Percentiles rank a stretch among this genome's conserved stretches.
Evolutionary conservation across 2,113 vertebrate genomes (phyloP).

Genomic region (Verasper variegatus): DNA sequence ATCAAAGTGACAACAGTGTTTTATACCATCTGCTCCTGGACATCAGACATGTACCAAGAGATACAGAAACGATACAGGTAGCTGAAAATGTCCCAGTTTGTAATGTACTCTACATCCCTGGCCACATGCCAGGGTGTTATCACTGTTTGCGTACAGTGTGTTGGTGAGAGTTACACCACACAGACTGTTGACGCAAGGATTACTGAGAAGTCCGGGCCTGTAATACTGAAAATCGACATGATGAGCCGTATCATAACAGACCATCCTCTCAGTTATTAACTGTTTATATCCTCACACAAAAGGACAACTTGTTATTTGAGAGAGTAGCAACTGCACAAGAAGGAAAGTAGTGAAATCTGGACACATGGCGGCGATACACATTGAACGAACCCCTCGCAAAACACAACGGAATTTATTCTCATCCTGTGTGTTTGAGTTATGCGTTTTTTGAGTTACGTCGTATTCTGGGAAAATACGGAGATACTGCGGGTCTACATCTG

Average conservation of each 20-base stretch:
- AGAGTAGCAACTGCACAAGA: slow-evolving; percentile 10
- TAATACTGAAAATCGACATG: slow-evolving; percentile 27
- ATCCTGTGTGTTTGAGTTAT: slow-evolving; percentile 14
- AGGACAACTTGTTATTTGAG: slow-evolving; percentile 1
- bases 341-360: slow-evolving; percentile 22
- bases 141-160: slow-evolving; percentile 14
- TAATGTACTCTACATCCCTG: background rate
- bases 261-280: slow-evolving; percentile 6
- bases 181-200: slow-evolving; percentile 5
- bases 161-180: slow-evolving; percentile 1
- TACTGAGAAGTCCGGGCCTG: slow-evolving; percentile 15
- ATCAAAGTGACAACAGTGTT: background rate
- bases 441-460: slow-evolving; percentile 38
- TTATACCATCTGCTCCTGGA: slow-evolving; percentile 1
- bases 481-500: slow-evolving; percentile 60
- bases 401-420: slow-evolving; percentile 10
- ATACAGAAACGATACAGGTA: background rate
- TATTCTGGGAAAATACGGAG: slow-evolving; percentile 44
- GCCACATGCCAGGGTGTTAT: background rate
- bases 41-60: background rate
- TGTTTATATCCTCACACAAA: slow-evolving; percentile 24
- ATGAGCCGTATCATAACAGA: slow-evolving; percentile 2
- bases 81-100: background rate
- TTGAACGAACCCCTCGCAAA: background rate
- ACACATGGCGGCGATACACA: slow-evolving; percentile 31